phyloP scores from a whole-genome alignment of 2,888 invertebrate species.

The Tuberolachnus salignus region DNA sequence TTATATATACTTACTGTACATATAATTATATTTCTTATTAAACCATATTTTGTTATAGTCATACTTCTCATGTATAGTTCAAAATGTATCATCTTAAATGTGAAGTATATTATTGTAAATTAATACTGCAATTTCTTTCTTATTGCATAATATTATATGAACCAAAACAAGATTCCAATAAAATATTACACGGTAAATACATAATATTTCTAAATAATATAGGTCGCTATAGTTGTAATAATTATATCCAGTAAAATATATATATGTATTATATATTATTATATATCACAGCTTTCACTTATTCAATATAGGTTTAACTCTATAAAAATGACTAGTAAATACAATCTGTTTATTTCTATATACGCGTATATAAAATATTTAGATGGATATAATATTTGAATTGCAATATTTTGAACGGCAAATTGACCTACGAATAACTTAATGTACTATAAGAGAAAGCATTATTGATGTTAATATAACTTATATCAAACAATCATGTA shows the following conservation, averaged over 20 bases:
- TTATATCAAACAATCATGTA: too few species aligned
- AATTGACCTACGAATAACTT: too few species aligned
- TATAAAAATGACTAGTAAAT: constrained; percentile 4
- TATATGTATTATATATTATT: constrained; percentile 2
- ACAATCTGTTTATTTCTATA: not conserved
- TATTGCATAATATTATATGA: not conserved
- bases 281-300: constrained; percentile 17
- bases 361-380: not conserved
- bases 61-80: too few species aligned
- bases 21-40: too few species aligned
- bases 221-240: not conserved
- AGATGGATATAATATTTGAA: not conserved
- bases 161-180: not conserved
- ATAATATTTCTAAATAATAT: too few species aligned
- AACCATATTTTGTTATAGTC: too few species aligned
- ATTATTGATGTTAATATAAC: too few species aligned
- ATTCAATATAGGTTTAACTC: not conserved
- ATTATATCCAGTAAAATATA: constrained; percentile 7
- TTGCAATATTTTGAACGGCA: too few species aligned
- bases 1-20: too few species aligned
- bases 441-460: too few species aligned
- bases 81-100: too few species aligned
- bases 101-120: not conserved
- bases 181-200: not conserved
- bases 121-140: not conserved